Base-by-base conservation (phyloP, 1,140 invertebrate genomes). In the Bicyclus anynana region DNA sequence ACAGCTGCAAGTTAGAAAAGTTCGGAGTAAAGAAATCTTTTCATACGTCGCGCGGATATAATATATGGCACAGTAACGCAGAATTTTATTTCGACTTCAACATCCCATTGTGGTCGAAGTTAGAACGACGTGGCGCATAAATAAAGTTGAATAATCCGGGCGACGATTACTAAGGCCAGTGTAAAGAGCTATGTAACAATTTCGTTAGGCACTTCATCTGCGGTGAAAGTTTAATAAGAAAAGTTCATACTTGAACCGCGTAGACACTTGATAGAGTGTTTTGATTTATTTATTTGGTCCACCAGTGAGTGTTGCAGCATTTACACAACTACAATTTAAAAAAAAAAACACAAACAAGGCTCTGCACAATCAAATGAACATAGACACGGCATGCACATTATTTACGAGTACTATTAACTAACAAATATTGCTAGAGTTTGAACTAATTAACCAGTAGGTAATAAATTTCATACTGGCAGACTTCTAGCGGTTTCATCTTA, bases 11-110 rank as follows among this genome's bases (percentile, higher is more conserved):
- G 55, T 23, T 58, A 50, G n/a, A n/a, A 20, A 51, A 58, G 26
- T 58, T 56, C 27, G 44, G 49, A 56, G 48, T 40, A 37, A 7
- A 64, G 56, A 14, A 62, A 62, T 51, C 67, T 62, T 75, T 75
- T 76, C 74, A 76, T 42, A 67, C 69, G 77, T 80, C 74, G 74
- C 67, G 55, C 46, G 66, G 67, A 69, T 29, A 72, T 79, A 75
- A 84, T 72, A 74, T 78, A 80, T 77, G 67, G 54, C 17, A 53
- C 26, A 53, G 52, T 33, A 52, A 59, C 65, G 67, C 61, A 72
- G 77, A 76, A 83, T 75, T 74, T 82, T 80, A 71, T 65, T 67
- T 64, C 60, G 62, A 59, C 73, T 70, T 72, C 77, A 77, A 79
- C 77, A 74, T 76, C 71, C 71, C 74, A 80, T 80, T 80, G 75